Conservation (phyloP, 2,888 invertebrate genomes). For the Oscheius sp. region DNA sequence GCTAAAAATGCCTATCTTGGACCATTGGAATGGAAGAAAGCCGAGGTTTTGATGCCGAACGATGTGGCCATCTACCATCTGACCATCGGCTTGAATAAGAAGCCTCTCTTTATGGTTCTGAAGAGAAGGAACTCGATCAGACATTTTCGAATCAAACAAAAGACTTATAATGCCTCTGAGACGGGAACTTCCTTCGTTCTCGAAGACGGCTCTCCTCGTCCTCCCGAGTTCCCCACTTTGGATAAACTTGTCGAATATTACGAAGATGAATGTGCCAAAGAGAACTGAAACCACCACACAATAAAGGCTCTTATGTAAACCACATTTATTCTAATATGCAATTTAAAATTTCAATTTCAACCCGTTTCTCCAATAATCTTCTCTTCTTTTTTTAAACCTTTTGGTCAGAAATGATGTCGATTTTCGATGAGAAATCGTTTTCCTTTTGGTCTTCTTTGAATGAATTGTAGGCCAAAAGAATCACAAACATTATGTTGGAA, state of each 20-base stretch:
- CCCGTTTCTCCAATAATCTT: no score
- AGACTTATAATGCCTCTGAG: background rate
- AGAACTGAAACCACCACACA: background rate
- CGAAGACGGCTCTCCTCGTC: background rate
- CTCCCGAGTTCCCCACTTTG: background rate
- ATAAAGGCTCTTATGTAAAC: background rate
- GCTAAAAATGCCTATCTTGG: conserved; percentile 1
- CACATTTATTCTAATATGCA: no score
- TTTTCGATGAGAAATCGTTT: background rate
- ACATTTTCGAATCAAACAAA: conserved; percentile 3
- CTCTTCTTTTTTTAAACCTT: background rate
- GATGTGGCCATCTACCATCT: conserved; percentile 2
- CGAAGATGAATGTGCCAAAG: background rate
- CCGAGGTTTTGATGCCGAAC: background rate
- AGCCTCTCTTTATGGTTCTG: background rate
- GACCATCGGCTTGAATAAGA: background rate
- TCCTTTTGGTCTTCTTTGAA: background rate
- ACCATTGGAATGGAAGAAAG: background rate
- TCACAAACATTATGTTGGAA: background rate
- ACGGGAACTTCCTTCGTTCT: background rate
- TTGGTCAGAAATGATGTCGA: background rate
- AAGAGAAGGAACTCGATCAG: background rate
- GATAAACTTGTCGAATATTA: background rate
- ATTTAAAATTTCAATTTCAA: no score
- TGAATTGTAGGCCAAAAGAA: background rate